phyloP scores from a whole-genome alignment of 2,888 invertebrate species.

The Unio pictorum region DNA sequence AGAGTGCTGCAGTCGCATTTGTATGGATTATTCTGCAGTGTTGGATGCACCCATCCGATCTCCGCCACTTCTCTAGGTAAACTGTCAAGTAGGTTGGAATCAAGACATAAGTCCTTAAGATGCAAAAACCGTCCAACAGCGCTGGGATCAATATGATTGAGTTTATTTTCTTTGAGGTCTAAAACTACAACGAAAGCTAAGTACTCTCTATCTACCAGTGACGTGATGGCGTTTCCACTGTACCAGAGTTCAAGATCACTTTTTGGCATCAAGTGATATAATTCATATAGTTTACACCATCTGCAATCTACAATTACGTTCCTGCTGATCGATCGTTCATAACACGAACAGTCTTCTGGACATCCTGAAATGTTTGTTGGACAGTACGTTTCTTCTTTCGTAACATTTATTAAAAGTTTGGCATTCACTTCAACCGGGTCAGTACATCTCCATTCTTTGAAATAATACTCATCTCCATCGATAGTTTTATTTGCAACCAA shows the following conservation, averaged over 20 bases:
- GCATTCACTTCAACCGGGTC: slow-evolving; percentile 15
- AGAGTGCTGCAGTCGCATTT: slow-evolving; percentile 39
- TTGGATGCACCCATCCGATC: slow-evolving; percentile 3
- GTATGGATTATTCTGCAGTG: slow-evolving; percentile 31
- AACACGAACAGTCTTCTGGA: slow-evolving; percentile 19
- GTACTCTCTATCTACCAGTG: too few species aligned
- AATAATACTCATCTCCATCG: slow-evolving; percentile 17
- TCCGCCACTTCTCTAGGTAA: too few species aligned
- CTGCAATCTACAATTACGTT: slow-evolving; percentile 25
- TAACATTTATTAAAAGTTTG: slow-evolving; percentile 9
- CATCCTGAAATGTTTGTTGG: slow-evolving; percentile 3
- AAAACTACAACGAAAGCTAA: too few species aligned
- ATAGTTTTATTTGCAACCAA: too few species aligned
- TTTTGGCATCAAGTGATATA: slow-evolving; percentile 15
- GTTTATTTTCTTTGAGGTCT: too few species aligned
- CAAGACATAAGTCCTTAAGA: too few species aligned
- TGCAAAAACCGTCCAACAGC: too few species aligned
- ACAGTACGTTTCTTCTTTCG: slow-evolving; percentile 19
- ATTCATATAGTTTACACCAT: neutral
- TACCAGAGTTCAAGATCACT: slow-evolving; percentile 24
- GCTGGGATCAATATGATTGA: too few species aligned
- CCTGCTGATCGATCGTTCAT: slow-evolving; percentile 6
- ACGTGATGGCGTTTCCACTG: too few species aligned
- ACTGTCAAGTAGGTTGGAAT: too few species aligned
- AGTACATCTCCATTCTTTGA: slow-evolving; percentile 16